phyloP scores from a whole-genome alignment of 2,113 vertebrate species.

The Probosciger aterrimus region DNA sequence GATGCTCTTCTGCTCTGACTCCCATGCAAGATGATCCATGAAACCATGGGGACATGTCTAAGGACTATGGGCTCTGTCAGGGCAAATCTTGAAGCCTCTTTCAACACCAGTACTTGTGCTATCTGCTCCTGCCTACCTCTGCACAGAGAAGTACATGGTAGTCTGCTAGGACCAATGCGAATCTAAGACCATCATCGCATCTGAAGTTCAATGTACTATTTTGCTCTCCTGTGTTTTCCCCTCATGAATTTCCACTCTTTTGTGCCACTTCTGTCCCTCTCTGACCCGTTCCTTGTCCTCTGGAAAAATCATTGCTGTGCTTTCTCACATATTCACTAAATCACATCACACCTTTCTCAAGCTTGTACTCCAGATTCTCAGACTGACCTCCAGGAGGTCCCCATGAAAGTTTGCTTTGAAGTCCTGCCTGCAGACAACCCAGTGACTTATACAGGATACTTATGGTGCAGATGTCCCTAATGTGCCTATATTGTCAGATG shows the following conservation, averaged over 20 bases:
- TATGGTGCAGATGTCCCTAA: neutral
- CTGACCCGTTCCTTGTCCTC: neutral
- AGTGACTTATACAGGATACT: neutral
- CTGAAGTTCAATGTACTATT: neutral
- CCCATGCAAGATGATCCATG: neutral
- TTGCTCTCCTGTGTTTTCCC: neutral
- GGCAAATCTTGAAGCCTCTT: neutral
- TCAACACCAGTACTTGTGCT: neutral
- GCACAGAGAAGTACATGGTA: neutral
- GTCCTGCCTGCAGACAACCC: neutral
- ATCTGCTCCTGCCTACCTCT: neutral
- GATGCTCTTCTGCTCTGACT: neutral
- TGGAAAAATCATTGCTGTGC: neutral
- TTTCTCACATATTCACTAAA: neutral
- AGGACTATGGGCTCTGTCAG: neutral
- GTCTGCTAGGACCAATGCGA: neutral
- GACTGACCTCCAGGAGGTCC: neutral
- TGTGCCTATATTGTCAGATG: neutral
- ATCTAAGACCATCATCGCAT: neutral
- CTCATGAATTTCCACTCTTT: neutral
- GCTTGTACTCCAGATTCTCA: neutral
- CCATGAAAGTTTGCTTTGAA: neutral
- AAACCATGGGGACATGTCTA: neutral
- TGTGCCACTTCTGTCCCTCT: neutral
- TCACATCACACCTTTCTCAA: neutral